These are phyloP conservation scores for Dipodomys spectabilis DNA, from an alignment of 2,113 vertebrate species.

Conservation along the genomic window DNA sequence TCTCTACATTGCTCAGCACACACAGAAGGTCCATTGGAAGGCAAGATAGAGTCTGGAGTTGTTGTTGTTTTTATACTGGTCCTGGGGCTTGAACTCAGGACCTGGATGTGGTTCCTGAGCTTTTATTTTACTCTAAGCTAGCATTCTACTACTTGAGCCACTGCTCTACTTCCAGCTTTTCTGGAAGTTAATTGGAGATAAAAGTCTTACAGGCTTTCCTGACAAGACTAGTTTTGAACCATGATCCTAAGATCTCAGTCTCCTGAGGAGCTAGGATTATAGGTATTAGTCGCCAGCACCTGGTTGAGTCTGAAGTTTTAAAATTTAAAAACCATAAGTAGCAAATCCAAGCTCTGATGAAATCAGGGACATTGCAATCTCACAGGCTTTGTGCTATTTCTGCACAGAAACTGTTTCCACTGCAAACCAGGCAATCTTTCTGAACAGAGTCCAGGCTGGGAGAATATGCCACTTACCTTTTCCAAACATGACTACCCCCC, in stretches of 20 bases:
- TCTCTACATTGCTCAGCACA: neutral
- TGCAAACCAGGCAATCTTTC: slow-evolving; percentile 55
- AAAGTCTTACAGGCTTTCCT: too few species aligned
- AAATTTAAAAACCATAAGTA: neutral
- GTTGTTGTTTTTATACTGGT: neutral
- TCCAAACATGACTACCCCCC: slow-evolving; percentile 82
- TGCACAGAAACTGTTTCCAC: slow-evolving; percentile 25
- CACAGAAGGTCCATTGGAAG: neutral
- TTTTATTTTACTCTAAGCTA: too few species aligned
- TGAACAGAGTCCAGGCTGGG: slow-evolving; percentile 43
- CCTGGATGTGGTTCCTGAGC: too few species aligned
- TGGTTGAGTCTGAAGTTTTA: neutral
- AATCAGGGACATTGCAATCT: slow-evolving; percentile 61
- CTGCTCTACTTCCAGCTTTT: too few species aligned
- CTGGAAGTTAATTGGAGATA: too few species aligned
- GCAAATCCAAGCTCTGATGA: slow-evolving; percentile 65
- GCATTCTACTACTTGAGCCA: too few species aligned
- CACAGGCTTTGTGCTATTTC: slow-evolving; percentile 53
- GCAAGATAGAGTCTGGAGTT: neutral
- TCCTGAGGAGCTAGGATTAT: too few species aligned
- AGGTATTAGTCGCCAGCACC: too few species aligned
- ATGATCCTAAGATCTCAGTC: too few species aligned
- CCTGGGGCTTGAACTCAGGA: too few species aligned
- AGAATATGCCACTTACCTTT: slow-evolving; percentile 83
- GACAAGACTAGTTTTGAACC: too few species aligned